Evolutionary conservation across 2,797 vertebrate species (phyloP), one percentile per base, ranked within the genome.

Genomic region (Glyptemys insculpta): DNA sequence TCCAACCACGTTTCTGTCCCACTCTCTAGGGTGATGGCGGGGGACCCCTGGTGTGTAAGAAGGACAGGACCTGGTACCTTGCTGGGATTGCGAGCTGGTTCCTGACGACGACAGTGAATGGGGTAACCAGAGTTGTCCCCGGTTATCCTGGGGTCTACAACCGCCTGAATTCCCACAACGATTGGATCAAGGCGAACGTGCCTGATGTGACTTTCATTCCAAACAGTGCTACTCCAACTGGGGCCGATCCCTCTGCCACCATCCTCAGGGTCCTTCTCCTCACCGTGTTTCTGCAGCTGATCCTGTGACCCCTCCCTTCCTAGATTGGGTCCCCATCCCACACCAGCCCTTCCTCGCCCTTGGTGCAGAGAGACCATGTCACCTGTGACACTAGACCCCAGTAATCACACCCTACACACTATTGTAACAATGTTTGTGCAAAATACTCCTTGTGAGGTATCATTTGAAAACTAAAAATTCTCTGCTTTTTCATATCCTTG

Each of bases 1-100:
- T 65, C 31, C 7, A 65, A 65, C 6, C 2, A 2, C 34, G 19
- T 65, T 65, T 65, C 14, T 59, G 16, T 31, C 14, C 57, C 29
- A 4, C 5, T 62, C 79, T 84, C 5, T n/a, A 99, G 99, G 99
- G 99, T 14, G 99, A 99, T 96, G 99, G 99, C 7, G 99, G 99
- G 41, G 99, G 99, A 23, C 99, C 99, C 5, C 96, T 99, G 93
- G 98, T 98, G 37, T 99, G 99, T 93, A 83, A 98, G 52, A 94
- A 92, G 54, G 84, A 98, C 0, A 89, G 68, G 2, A 88, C 68
- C n/a, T 95, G 97, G 65, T 97, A 98, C 4, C 8, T 99, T 85
- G 99, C 99, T 21, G 99, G 99, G 21, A 81, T 99, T 37, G 99
- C 99, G 87, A 99, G 99, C 95, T 99, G 99, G 99, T 15, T 6